Percentiles rank a stretch among this genome's conserved stretches.
Evolutionary conservation across 2,113 vertebrate genomes (phyloP).

Genomic region (Carlito syrichta): DNA sequence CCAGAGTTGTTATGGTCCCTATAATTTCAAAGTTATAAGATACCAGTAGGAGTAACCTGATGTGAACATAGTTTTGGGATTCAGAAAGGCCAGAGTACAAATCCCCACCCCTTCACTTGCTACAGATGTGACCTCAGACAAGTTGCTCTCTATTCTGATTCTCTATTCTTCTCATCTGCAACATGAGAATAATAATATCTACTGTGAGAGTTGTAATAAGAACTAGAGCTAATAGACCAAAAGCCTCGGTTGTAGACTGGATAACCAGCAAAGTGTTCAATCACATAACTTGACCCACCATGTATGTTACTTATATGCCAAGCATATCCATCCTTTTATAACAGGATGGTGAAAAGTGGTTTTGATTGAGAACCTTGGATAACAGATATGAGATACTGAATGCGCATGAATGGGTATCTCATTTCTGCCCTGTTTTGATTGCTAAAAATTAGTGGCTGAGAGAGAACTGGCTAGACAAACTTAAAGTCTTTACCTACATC

Average conservation of each 20-base stretch:
- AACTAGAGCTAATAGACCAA: not conserved
- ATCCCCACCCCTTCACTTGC: not conserved
- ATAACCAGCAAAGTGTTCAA: not conserved
- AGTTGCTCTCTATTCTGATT: not conserved
- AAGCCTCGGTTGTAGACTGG: fast-evolving
- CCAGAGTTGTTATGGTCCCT: not conserved
- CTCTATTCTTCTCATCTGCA: not conserved
- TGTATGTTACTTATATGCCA: not conserved
- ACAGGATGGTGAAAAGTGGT: not conserved
- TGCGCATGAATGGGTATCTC: too few relatives aligned
- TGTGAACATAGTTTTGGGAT: fast-evolving
- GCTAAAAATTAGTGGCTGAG: not conserved
- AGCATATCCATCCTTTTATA: not conserved
- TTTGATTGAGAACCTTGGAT: not conserved
- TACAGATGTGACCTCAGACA: too few relatives aligned
- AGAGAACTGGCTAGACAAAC: not conserved
- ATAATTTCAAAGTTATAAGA: not conserved
- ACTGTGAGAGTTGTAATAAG: not conserved
- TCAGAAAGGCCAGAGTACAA: not conserved
- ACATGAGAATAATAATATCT: fast-evolving
- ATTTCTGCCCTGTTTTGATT: not conserved
- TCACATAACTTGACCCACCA: not conserved
- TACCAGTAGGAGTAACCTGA: not conserved
- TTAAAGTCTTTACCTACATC: not conserved
- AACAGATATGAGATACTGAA: not conserved